Base-by-base conservation (phyloP, 2,888 invertebrate species). In the Synergus gifuensis region DNA sequence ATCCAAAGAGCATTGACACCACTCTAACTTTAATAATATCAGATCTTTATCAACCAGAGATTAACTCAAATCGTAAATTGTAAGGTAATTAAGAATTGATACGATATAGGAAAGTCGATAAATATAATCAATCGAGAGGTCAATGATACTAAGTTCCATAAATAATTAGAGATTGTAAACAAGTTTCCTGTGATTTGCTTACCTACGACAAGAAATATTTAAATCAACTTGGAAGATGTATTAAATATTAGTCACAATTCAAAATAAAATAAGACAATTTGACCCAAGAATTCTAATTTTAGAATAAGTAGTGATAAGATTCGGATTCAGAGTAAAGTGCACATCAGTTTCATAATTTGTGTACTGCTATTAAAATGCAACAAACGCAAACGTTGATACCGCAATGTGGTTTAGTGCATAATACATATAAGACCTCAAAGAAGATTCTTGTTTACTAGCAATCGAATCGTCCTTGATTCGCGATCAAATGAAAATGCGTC, bases 401-500 rank as follows among this genome's bases (percentile, higher is more conserved):
- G 67, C 18, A 44, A 42, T 67, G 44, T 67, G 44, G 44, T 73
- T 49, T 40, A 36, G n/a, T 73, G 22, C 1, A 22, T 73, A 36
- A 54, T 54, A 49, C 36, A 12, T 66, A 69, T 49, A 69, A 49
- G 1, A 22, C 22, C 69, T 7, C 46, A 36, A 49, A 60, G 73
- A 73, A 54, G 54, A 28, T 73, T 73, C 73, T 73, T 73, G 36
- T 73, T 54, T 54, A 54, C 49, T 36, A 73, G 46, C 36, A 54
- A 73, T 73, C 49, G 16, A 73, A 73, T 54, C 12, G 73, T 46
- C 73, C 73, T 73, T 73, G 54, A 54, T 73, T 73, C n/a, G 54
- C 36, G 73, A 73, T 73, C 73, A 54, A 73, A 73, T 73, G 36
- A 73, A 73, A 73, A 73, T 36, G 54, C 73, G n/a, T 73, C 54